Evolutionary conservation across 2,113 vertebrate genomes (phyloP), one percentile per base, ranked within the genome.

Genomic region (Chitala chitala): DNA sequence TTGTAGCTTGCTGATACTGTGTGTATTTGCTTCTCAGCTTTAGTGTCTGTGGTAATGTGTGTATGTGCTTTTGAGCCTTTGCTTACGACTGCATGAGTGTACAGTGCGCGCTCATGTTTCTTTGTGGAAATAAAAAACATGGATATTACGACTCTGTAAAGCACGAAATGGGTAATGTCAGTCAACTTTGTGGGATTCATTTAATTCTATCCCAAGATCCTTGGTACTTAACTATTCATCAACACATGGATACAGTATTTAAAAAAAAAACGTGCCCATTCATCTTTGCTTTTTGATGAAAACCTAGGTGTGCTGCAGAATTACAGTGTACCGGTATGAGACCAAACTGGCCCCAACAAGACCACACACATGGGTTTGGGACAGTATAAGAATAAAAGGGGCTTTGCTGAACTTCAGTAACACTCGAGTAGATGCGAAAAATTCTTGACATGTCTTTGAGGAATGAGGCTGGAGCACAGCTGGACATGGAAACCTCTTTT

Each of bases 301-400:
- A 48, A 29, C 40, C 40, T 68, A 42, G 42, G 64, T 48, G 64
- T 46, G 42, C 22, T 68, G 42, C 64, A 68, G 24, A 26, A 38
- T 44, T 66, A 44, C 17, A 22, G 53, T 55, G 15, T 22, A 55
- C 9, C 64, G 24, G 40, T 46, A 17, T 22, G 46, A 48, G 40
- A 44, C 40, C 64, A 2, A 29, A 68, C n/a, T 24, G 46, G 64
- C 42, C 40, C 4, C 1, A 42, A 46, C 64, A 44, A 68, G 64
- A 68, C 64, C 64, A 68, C 64, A 68, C 64, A 17, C 64, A 15
- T 26, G 56, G 9, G 20, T 12, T n/a, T n/a, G n/a, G n/a, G n/a
- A n/a, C n/a, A n/a, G n/a, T n/a, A n/a, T n/a, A n/a, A n/a, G n/a
- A n/a, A n/a, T n/a, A n/a, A n/a, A n/a, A n/a, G n/a, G n/a, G n/a